Evolutionary conservation across 2,113 vertebrate species (phyloP).

Genomic region (Callionymus lyra): DNA sequence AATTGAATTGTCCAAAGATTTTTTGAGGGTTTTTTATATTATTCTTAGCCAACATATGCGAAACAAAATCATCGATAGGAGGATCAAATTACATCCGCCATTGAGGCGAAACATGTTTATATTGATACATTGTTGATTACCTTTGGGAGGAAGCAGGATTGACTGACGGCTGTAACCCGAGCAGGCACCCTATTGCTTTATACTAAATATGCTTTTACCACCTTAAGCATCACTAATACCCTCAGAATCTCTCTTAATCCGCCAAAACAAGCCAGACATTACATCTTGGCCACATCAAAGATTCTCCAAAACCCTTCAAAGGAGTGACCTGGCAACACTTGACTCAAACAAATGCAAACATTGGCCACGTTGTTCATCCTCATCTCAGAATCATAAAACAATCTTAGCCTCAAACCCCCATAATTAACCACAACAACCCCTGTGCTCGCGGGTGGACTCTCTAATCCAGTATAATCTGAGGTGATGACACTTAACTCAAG

Average conservation of each 20-base stretch:
- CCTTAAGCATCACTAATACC: slow-evolving; percentile 19
- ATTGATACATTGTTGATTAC: no score
- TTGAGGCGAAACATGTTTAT: no score
- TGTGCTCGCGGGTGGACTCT: neutral
- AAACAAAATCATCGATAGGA: no score
- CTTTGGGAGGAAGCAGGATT: slow-evolving; percentile 31
- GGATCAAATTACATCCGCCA: no score
- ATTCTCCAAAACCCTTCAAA: slow-evolving; percentile 12
- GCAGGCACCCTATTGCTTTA: no score
- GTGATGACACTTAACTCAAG: slow-evolving; percentile 12
- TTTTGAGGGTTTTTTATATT: no score
- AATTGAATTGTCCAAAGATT: no score
- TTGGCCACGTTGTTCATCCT: slow-evolving; percentile 15
- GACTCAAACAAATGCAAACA: slow-evolving; percentile 1
- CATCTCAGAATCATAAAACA: slow-evolving; percentile 13
- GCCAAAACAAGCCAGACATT: slow-evolving; percentile 29
- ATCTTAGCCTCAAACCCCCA: slow-evolving; percentile 13
- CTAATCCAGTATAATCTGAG: slow-evolving; percentile 11
- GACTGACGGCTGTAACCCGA: slow-evolving; percentile 19
- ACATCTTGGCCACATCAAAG: slow-evolving; percentile 35
- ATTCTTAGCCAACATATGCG: no score
- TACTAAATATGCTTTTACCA: slow-evolving; percentile 19
- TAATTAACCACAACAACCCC: slow-evolving; percentile 13
- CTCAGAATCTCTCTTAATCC: slow-evolving; percentile 25
- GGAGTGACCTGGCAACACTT: neutral